Evolutionary conservation across 1,140 invertebrate species (phyloP).

Genomic region (Papilio machaon): DNA sequence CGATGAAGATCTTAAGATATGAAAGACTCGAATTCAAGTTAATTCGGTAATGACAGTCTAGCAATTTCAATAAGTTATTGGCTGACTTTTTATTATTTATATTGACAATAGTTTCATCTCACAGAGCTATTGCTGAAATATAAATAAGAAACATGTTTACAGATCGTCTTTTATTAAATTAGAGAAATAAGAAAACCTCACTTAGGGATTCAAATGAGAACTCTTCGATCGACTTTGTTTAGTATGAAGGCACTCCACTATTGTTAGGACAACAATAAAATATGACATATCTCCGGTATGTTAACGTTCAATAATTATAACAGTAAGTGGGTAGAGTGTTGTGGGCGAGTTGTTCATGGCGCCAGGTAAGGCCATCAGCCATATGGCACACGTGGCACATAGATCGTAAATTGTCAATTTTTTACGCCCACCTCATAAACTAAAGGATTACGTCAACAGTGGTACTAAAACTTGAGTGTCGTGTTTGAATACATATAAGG

Average conservation of each 20-base stretch:
- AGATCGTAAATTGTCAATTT: conserved; percentile 41
- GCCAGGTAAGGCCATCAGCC: conserved; percentile 18
- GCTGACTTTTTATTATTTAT: too few relatives aligned
- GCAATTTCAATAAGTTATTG: too few relatives aligned
- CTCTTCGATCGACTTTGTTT: neutral
- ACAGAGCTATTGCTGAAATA: too few relatives aligned
- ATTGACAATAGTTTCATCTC: too few relatives aligned
- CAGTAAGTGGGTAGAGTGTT: neutral
- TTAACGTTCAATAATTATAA: conserved; percentile 25
- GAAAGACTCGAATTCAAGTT: too few relatives aligned
- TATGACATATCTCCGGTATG: neutral
- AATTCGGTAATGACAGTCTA: too few relatives aligned
- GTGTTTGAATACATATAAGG: conserved; percentile 12
- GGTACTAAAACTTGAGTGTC: neutral
- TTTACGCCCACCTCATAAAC: conserved; percentile 43
- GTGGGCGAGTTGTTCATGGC: conserved; percentile 27
- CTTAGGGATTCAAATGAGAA: neutral
- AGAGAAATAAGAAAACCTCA: neutral
- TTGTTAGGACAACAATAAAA: neutral
- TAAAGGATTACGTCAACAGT: conserved; percentile 41
- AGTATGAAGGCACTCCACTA: neutral
- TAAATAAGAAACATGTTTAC: too few relatives aligned
- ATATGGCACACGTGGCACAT: conserved; percentile 32
- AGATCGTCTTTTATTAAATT: too few relatives aligned
- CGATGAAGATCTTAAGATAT: too few relatives aligned